phyloP scores from a whole-genome alignment of 2,113 vertebrate genomes.

The Heterotis niloticus region DNA sequence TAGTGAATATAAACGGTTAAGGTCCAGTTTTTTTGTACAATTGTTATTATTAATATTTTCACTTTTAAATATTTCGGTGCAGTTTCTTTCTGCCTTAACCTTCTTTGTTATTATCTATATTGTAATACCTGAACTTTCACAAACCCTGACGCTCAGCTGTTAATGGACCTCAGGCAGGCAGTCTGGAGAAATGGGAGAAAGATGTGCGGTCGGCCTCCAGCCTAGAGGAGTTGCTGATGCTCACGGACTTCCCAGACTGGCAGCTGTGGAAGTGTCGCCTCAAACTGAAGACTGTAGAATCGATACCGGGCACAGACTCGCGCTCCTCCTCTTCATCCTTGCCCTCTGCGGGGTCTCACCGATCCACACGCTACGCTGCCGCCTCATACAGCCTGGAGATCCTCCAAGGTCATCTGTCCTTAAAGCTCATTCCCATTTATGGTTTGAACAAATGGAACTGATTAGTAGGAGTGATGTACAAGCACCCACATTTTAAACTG shows the following conservation, averaged over 20 bases:
- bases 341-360: constrained; percentile 62
- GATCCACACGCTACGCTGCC: constrained; percentile 87
- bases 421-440: background rate
- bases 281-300: constrained; percentile 71
- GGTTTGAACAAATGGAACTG: background rate
- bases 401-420: constrained; percentile 73
- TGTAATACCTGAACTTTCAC: background rate
- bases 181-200: constrained; percentile 68
- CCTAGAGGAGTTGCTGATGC: constrained; percentile 82
- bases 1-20: background rate
- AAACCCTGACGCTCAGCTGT: background rate
- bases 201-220: constrained; percentile 81
- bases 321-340: constrained; percentile 20
- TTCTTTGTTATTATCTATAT: background rate
- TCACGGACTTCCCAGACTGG: constrained; percentile 88
- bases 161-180: constrained; percentile 47
- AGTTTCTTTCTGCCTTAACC: background rate
- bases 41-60: too few species aligned
- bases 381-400: constrained; percentile 87
- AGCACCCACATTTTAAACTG: background rate
- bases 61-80: too few species aligned
- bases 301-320: constrained; percentile 24
- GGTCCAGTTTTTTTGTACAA: too few species aligned
- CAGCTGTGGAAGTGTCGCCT: constrained; percentile 89
- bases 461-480: background rate